Conservation (phyloP, 2,113 vertebrate species). For the Benitochromis conjunctus region DNA sequence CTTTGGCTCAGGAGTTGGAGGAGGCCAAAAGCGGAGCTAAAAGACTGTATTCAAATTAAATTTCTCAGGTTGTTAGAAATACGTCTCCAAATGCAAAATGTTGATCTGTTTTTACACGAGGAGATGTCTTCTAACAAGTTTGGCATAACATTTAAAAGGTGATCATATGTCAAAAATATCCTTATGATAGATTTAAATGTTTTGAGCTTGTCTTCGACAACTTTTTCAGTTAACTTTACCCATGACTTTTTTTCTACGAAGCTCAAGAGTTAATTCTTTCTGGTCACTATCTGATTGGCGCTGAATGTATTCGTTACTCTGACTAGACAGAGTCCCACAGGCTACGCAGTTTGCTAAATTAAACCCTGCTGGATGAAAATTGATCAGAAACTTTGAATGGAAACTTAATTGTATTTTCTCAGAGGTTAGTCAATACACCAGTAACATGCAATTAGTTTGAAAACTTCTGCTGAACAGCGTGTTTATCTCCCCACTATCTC, state of each 20-base stretch:
- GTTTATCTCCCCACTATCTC: not conserved
- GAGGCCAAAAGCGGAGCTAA: not conserved
- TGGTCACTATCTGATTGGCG: not conserved
- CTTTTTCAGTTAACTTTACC: conserved; percentile 4
- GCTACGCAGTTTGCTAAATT: not conserved
- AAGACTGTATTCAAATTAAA: not conserved
- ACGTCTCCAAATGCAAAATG: not conserved
- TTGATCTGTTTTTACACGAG: not conserved
- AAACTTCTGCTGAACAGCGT: not conserved
- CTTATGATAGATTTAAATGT: not conserved
- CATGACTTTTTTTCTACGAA: not conserved
- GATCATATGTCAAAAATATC: not conserved
- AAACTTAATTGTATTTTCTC: not conserved
- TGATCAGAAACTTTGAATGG: not conserved
- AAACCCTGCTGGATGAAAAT: not conserved
- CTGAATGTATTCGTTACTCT: not conserved
- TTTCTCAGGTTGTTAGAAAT: not conserved
- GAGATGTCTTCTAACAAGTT: not conserved
- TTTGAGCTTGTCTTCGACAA: not conserved
- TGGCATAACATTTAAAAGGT: not conserved
- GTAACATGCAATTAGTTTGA: conserved; percentile 11
- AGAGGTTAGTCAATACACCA: not conserved
- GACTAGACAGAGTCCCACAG: not conserved
- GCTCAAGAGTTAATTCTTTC: not conserved
- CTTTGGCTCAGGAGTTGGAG: not conserved